Base-by-base conservation (phyloP, 2,797 vertebrate species). In the Anabas testudineus region DNA sequence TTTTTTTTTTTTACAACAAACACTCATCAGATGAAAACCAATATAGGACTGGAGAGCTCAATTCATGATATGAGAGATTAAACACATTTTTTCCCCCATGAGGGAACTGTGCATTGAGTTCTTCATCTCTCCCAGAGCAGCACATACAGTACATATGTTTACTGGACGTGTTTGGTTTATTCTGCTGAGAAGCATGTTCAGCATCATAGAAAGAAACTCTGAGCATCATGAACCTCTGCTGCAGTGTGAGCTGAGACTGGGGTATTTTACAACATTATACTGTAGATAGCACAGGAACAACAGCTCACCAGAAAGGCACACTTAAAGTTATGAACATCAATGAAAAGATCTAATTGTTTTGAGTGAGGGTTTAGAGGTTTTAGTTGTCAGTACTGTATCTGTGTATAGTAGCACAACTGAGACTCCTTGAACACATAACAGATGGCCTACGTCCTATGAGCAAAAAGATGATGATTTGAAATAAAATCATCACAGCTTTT, bases 51-150 rank as follows among this genome's bases (percentile, higher is more conserved):
- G 49, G 51, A 75, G 65, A 67, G 64, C 62, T 74, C 2, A 46
- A 57, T 77, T 82, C 55, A 55, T 34, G 65, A 68, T 69, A 80
- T 71, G 76, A 65, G 51, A 81, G 71, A 81, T 85, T 77, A 87
- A 84, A 79, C 70, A 64, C 54, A 19, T 70, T 79, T n/a, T 63
- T 59, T 30, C 41, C 63, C 56, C 80, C 47, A 36, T 73, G 81
- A 80, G 66, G 59, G 62, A 81, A 74, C 30, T 32, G 32, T 39
- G 53, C 13, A 0, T 42, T 1, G 61, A 56, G 54, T 54, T 76
- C 48, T 67, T 67, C 57, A 37, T 59, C 63, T 65, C 47, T 70
- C 60, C 52, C 5, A 37, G 8, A 70, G 19, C 52, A 28, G 55
- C 55, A 15, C 12, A 14, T n/a, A 37, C 36, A 37, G 36, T 12